Conservation (phyloP, 1,140 invertebrate genomes). For the Saccostrea echinata region DNA sequence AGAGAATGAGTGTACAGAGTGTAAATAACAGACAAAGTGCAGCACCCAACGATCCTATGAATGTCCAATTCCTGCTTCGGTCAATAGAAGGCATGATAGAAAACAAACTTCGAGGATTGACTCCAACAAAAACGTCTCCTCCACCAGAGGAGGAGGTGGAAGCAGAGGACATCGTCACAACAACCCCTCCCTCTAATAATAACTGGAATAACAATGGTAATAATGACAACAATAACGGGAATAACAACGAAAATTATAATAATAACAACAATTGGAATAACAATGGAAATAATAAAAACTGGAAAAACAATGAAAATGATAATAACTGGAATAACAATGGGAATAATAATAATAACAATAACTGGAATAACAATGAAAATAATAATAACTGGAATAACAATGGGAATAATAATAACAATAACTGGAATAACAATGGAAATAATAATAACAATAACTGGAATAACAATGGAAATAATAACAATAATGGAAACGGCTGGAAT, state of each 20-base stretch:
- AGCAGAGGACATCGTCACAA: not conserved
- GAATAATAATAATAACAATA: not conserved
- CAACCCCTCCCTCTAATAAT: not conserved
- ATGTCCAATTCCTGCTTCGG: not conserved
- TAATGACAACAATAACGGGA: not conserved
- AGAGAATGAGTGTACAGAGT: not conserved
- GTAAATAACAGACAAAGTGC: not conserved
- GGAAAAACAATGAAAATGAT: not conserved
- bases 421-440: not conserved
- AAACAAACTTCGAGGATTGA: not conserved
- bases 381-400: not conserved
- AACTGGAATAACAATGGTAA: constrained; percentile 15
- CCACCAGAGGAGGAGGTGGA: not conserved
- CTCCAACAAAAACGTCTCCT: not conserved
- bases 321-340: not conserved
- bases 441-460: not conserved
- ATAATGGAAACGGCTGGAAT: constrained; percentile 1
- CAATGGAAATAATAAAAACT: not conserved
- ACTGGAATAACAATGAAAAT: not conserved
- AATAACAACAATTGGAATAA: not conserved
- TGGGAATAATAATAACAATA: not conserved
- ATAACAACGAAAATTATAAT: not conserved
- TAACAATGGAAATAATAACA: not conserved
- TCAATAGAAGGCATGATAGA: constrained; percentile 15
- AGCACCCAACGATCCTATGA: not conserved